These are phyloP conservation scores for Polyommatus iphigenia DNA, from an alignment of 2,888 invertebrate species.

Conservation along the genomic window DNA sequence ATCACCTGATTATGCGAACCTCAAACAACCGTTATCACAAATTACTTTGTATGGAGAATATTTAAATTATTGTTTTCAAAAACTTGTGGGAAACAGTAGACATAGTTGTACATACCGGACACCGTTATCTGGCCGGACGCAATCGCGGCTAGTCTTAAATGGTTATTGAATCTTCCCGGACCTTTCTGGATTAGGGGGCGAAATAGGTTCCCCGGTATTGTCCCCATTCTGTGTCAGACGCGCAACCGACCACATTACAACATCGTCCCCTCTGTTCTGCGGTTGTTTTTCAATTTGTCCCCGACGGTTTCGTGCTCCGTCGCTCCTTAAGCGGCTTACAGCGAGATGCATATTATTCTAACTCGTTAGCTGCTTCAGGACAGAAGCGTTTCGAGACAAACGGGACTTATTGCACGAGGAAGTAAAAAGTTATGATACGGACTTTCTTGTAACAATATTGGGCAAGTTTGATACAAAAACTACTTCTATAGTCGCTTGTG, in stretches of 20 bases:
- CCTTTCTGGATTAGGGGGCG: slow-evolving; percentile 71
- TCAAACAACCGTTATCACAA: too few relatives aligned
- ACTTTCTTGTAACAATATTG: background rate
- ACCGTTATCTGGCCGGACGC: too few relatives aligned
- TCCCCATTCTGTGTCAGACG: slow-evolving; percentile 49
- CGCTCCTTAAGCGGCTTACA: slow-evolving; percentile 32
- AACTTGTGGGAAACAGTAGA: background rate
- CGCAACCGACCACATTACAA: slow-evolving; percentile 31
- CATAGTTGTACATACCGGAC: slow-evolving; percentile 23
- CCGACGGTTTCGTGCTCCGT: slow-evolving; percentile 27
- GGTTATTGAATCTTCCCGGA: slow-evolving; percentile 71
- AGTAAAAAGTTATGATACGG: background rate
- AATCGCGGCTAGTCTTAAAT: slow-evolving; percentile 66
- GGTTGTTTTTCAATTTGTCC: slow-evolving; percentile 42
- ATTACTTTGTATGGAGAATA: too few relatives aligned
- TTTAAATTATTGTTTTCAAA: background rate
- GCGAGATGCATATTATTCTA: background rate
- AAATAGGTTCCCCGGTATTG: slow-evolving; percentile 62
- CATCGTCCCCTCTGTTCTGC: slow-evolving; percentile 31
- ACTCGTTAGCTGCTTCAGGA: slow-evolving; percentile 25
- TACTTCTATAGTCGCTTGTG: too few relatives aligned
- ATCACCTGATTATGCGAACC: too few relatives aligned
- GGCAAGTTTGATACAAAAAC: too few relatives aligned
- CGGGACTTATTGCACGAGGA: background rate
- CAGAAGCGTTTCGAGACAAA: slow-evolving; percentile 19